Percentiles rank a stretch among this genome's conserved stretches.
Evolutionary conservation across 2,113 vertebrate species (phyloP).

Genomic region (Haemorhous mexicanus): DNA sequence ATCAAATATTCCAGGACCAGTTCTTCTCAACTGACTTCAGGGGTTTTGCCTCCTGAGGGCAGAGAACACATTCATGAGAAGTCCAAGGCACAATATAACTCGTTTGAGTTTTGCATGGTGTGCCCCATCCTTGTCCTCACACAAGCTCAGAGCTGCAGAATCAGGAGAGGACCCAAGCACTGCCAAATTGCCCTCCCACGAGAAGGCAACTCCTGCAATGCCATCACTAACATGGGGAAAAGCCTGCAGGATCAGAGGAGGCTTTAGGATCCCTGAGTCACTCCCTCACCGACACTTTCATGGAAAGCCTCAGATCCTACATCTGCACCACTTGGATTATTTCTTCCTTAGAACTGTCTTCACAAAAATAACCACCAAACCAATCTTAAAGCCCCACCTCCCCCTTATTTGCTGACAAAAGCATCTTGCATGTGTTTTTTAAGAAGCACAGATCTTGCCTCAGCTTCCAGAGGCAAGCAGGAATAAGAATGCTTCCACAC

Average conservation of each 20-base stretch:
- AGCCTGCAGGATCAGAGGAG: background rate
- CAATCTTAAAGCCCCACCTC: background rate
- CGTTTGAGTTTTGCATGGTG: background rate
- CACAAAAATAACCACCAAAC: background rate
- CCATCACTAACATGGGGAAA: fast-evolving
- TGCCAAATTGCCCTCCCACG: background rate
- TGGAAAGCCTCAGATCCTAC: background rate
- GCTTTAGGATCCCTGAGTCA: background rate
- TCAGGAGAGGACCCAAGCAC: background rate
- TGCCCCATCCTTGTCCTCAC: background rate
- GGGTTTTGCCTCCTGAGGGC: background rate
- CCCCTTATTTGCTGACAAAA: background rate
- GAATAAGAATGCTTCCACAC: background rate
- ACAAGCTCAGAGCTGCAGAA: background rate
- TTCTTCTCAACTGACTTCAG: background rate
- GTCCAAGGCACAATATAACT: background rate
- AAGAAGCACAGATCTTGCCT: background rate
- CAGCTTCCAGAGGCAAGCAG: background rate
- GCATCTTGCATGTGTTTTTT: fast-evolving
- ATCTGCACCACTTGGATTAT: too few species aligned
- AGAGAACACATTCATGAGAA: background rate
- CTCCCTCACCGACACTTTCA: fast-evolving
- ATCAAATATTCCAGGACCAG: background rate
- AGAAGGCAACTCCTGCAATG: background rate
- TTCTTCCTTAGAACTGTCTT: background rate